Percentiles rank a stretch among this genome's conserved stretches.
phyloP scores from a whole-genome alignment of 2,113 vertebrate genomes.

The Charina bottae region DNA sequence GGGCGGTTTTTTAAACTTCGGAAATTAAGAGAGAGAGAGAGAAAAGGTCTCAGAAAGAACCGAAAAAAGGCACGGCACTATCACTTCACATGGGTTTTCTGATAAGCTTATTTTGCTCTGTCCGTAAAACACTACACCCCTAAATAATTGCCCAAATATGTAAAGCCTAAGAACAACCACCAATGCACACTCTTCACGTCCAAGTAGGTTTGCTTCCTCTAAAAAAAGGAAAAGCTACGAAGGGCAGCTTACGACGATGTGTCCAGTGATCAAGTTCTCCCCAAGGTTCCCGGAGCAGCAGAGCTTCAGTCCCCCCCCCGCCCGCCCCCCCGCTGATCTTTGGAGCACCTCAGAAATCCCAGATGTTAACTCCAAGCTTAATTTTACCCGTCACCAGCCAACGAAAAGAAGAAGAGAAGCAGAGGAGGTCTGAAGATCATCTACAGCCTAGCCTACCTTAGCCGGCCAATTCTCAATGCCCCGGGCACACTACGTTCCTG shows the following conservation, averaged over 20 bases:
- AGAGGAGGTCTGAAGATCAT: not conserved
- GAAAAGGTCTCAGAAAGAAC: conserved; percentile 60
- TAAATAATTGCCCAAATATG: conserved; percentile 80
- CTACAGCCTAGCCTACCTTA: not conserved
- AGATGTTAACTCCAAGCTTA: conserved; percentile 1
- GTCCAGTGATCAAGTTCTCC: conserved; percentile 31
- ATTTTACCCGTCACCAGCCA: conserved; percentile 9
- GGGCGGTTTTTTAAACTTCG: conserved; percentile 71
- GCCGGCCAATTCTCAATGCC: conserved; percentile 19
- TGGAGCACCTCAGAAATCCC: not conserved
- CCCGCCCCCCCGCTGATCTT: not conserved
- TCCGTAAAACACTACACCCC: conserved; percentile 78
- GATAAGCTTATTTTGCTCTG: conserved; percentile 68
- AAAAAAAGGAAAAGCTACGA: conserved; percentile 36
- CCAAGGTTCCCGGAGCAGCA: conserved; percentile 26
- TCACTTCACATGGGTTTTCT: conserved; percentile 79
- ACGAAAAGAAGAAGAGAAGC: conserved; percentile 35
- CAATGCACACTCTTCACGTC: conserved; percentile 66
- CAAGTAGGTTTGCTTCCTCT: conserved; percentile 58
- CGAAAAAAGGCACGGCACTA: conserved; percentile 90
- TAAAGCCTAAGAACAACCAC: conserved; percentile 80
- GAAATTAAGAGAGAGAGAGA: conserved; percentile 65
- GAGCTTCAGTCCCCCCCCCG: not conserved
- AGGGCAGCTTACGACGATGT: conserved; percentile 55
- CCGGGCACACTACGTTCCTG: conserved; percentile 32